Evolutionary conservation across 1,140 invertebrate species (phyloP).

Genomic region (Pseudoatta argentina): DNA sequence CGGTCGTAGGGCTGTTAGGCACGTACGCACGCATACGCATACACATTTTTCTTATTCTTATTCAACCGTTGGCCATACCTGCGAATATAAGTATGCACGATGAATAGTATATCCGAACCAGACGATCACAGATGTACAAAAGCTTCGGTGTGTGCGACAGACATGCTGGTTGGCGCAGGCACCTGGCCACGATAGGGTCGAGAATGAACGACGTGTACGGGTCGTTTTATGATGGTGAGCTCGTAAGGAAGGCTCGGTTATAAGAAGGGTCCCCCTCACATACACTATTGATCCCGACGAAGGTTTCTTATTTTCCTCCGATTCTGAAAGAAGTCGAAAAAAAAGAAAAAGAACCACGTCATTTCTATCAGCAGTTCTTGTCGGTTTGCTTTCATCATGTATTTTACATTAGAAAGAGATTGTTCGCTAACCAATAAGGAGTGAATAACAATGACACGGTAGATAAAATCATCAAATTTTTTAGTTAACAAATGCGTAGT

Average conservation of each 20-base stretch:
- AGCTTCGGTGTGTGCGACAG: not conserved
- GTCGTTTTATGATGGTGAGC: constrained; percentile 41
- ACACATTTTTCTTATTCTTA: constrained; percentile 66
- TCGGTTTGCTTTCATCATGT: not conserved
- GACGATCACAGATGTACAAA: not conserved
- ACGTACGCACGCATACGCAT: not conserved
- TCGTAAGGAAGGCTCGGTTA: constrained; percentile 20
- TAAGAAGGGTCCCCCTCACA: not conserved
- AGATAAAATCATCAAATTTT: no score
- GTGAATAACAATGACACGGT: not conserved
- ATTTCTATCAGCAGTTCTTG: not conserved
- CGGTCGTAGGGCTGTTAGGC: not conserved
- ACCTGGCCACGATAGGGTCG: constrained; percentile 36
- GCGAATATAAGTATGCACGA: constrained; percentile 11
- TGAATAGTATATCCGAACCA: constrained; percentile 25
- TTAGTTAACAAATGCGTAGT: no score
- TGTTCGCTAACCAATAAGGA: not conserved
- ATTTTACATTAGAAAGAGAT: not conserved
- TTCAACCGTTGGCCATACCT: constrained; percentile 59
- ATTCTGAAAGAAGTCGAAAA: constrained; percentile 15
- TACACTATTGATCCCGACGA: constrained; percentile 30
- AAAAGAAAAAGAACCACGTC: not conserved
- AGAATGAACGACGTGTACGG: constrained; percentile 1
- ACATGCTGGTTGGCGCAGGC: constrained; percentile 16
- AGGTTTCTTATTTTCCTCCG: constrained; percentile 5